A percentile compares a stretch with the other conserved stretches of the same genome.
Evolutionary conservation across 2,113 vertebrate species (phyloP).

Genomic region (Dendrocopos noguchii): DNA sequence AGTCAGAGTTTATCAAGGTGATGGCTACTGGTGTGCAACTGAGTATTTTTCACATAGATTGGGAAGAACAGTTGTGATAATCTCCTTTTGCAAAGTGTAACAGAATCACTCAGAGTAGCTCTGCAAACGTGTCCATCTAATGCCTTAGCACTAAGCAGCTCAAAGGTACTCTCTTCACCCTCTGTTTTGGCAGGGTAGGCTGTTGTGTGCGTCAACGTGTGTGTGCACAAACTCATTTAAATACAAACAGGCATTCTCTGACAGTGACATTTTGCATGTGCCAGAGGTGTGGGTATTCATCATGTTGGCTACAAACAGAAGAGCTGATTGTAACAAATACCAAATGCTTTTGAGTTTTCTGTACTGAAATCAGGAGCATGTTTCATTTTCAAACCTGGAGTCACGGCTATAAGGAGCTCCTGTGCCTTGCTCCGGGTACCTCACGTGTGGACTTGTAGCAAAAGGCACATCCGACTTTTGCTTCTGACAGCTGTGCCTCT

Average conservation of each 20-base stretch:
- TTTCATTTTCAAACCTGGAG: neutral
- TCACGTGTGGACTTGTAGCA: neutral
- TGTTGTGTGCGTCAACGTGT: neutral
- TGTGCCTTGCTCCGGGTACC: neutral
- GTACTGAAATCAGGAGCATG: neutral
- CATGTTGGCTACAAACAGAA: neutral
- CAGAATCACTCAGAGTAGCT: neutral
- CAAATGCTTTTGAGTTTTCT: neutral
- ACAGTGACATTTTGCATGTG: neutral
- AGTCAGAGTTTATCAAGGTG: conserved; percentile 29
- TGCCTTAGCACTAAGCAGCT: neutral
- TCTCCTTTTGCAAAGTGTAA: neutral
- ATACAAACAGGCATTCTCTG: neutral
- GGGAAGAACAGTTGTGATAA: conserved; percentile 17
- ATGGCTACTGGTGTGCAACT: conserved; percentile 10
- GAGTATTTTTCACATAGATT: conserved; percentile 36
- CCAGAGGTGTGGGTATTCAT: neutral
- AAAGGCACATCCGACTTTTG: neutral
- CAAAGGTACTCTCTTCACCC: neutral
- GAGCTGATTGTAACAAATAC: neutral
- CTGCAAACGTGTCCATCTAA: neutral
- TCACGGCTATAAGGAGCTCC: neutral
- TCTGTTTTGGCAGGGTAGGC: conserved; percentile 7
- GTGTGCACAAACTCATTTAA: neutral
- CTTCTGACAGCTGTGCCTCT: neutral